These are phyloP conservation scores for Plecturocebus donacophilus DNA, from an alignment of 2,113 vertebrate species.

Conservation along the genomic window DNA sequence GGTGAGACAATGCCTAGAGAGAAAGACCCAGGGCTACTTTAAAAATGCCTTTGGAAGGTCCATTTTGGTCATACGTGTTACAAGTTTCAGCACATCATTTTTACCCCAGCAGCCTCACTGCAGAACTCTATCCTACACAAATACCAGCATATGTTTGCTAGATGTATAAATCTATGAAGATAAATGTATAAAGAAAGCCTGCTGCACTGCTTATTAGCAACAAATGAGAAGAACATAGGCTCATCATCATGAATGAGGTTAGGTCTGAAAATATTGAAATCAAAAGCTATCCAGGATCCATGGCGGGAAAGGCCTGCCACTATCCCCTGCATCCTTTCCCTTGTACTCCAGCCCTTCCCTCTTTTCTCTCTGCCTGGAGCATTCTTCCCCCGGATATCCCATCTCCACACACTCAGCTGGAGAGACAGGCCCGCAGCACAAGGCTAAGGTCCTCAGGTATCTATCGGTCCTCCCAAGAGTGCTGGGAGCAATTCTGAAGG, in stretches of 20 bases:
- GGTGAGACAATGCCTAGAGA: background rate
- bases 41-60: background rate
- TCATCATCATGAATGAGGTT: fast-evolving
- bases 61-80: background rate
- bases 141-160: background rate
- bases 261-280: background rate
- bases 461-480: too few relatives aligned
- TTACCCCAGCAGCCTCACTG: background rate
- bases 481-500: background rate
- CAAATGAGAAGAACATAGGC: background rate
- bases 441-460: fast-evolving
- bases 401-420: background rate
- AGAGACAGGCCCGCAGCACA: background rate
- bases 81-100: background rate
- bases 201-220: background rate
- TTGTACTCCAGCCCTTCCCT: background rate
- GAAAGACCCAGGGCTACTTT: background rate
- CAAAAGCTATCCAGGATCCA: background rate
- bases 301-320: background rate
- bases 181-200: background rate
- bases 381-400: background rate
- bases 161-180: background rate
- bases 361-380: background rate
- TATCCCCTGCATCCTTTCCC: background rate
- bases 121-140: background rate